A percentile compares a stretch with the other conserved stretches of the same genome.
Evolutionary conservation across 2,888 invertebrate genomes (phyloP).

Genomic region (Athripsodes cinereus): DNA sequence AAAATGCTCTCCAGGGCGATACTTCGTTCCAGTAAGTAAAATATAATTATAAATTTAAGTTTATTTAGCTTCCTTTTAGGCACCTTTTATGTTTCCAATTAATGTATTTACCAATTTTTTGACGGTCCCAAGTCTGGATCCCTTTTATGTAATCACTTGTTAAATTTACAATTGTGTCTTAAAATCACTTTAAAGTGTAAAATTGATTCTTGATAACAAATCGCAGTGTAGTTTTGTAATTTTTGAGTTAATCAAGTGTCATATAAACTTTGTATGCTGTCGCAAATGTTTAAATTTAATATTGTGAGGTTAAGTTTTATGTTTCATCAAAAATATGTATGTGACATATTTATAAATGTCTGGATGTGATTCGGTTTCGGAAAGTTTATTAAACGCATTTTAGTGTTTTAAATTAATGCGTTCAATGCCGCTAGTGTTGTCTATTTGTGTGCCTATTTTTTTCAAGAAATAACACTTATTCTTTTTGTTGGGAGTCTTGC

Average conservation of each 20-base stretch:
- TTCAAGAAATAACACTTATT: too few relatives aligned
- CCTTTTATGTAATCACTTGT: slow-evolving; percentile 49
- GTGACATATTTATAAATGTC: too few relatives aligned
- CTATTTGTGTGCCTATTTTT: too few relatives aligned
- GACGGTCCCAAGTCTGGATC: not conserved
- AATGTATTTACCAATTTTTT: not conserved
- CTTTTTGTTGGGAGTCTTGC: too few relatives aligned
- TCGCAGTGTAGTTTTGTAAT: too few relatives aligned
- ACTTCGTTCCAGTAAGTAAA: slow-evolving; percentile 58
- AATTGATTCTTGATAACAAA: not conserved
- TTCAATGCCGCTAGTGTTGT: too few relatives aligned
- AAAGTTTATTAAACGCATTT: too few relatives aligned
- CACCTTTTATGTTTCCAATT: not conserved
- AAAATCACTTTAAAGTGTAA: not conserved
- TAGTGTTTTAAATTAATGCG: too few relatives aligned
- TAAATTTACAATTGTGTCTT: not conserved
- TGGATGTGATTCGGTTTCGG: too few relatives aligned
- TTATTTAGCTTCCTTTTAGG: not conserved
- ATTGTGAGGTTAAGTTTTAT: not conserved
- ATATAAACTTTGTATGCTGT: slow-evolving; percentile 26
- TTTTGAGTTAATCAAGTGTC: too few relatives aligned
- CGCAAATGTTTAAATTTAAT: slow-evolving; percentile 14
- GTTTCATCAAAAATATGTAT: too few relatives aligned
- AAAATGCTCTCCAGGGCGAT: slow-evolving; percentile 66
- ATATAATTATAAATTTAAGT: too few relatives aligned